Base-by-base conservation (phyloP, 2,888 invertebrate species). In the Perithous albicinctus region DNA sequence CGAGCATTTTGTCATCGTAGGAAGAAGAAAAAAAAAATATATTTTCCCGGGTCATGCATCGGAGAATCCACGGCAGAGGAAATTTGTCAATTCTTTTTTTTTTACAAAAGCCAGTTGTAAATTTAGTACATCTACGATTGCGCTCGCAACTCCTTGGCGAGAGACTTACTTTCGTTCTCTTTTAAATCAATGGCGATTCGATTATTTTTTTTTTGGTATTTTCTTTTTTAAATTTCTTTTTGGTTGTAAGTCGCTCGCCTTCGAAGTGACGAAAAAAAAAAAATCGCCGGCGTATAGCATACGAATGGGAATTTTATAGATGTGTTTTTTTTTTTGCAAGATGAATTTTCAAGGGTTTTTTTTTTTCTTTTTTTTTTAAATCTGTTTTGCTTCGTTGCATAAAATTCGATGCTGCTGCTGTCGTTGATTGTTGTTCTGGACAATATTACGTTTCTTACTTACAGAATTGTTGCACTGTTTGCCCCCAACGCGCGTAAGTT, bases 401-500 rank as follows among this genome's bases (percentile, higher is more conserved):
- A 18, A 23, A 18, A 61, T 41, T 66, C 32, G 18, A 20, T 18
- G 48, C 32, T 75, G 20, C 64, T 61, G 59, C 18, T 43, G 66
- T 15, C 26, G 41, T n/a, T 29, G 18, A n/a, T 41, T 15, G 38
- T 56, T 29, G 54, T 69, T 73, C 74, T 69, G 67, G 64, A 76
- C 69, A 73, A 48, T 77, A 78, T 82, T 75, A 87, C 89, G 88
- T 88, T 82, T 87, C 87, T 91, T 92, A 92, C 92, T 92, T 91
- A 92, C 92, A 89, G 90, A 89, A 26, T 90, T 85, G 87, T 88
- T 89, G 90, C 87, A 89, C 89, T 87, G 85, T 87, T 90, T 70
- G n/a, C 87, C 84, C 88, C 87, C 88, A 85, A 88, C 88, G 88
- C 88, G 85, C 84, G 87, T 86, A 87, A 83, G 85, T 88, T 90